Percentiles rank a stretch among this genome's conserved stretches.
phyloP scores from a whole-genome alignment of 2,113 vertebrate genomes.

The Mirza zaza region DNA sequence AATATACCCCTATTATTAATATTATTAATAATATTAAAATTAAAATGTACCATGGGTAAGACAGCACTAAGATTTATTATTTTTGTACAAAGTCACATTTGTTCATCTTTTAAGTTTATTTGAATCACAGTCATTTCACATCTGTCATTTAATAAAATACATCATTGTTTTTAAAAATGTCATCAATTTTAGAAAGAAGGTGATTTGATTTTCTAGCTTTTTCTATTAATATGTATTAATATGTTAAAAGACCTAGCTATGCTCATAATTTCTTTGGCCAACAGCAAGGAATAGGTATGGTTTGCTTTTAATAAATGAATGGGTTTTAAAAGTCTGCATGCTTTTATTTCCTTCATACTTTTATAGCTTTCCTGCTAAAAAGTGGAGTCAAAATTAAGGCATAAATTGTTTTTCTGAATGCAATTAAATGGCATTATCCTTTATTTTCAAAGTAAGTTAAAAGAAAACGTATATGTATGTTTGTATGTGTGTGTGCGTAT shows the following conservation, averaged over 20 bases:
- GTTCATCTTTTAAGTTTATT: constrained; percentile 29
- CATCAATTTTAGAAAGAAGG: constrained; percentile 50
- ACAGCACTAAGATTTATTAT: background rate
- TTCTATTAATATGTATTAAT: constrained; percentile 48
- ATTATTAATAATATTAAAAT: constrained; percentile 16
- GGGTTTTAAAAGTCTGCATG: constrained; percentile 54
- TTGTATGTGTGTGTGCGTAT: background rate
- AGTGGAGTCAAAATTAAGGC: constrained; percentile 49
- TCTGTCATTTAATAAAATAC: background rate
- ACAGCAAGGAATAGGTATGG: constrained; percentile 64
- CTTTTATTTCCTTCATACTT: constrained; percentile 76
- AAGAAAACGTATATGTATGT: constrained; percentile 31
- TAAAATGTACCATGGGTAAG: background rate
- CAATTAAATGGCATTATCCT: constrained; percentile 70
- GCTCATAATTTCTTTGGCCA: constrained; percentile 74
- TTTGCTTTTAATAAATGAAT: constrained; percentile 65
- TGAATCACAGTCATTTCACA: constrained; percentile 19
- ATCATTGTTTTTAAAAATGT: constrained; percentile 21
- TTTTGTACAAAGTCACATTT: background rate
- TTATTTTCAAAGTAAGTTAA: constrained; percentile 72
- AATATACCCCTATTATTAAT: background rate
- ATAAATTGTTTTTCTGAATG: constrained; percentile 68
- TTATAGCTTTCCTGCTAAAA: constrained; percentile 74
- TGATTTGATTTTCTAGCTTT: constrained; percentile 74
- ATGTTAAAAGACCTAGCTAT: constrained; percentile 60